Conservation (phyloP, 2,888 invertebrate genomes). For the Pyrocoelia pectoralis region DNA sequence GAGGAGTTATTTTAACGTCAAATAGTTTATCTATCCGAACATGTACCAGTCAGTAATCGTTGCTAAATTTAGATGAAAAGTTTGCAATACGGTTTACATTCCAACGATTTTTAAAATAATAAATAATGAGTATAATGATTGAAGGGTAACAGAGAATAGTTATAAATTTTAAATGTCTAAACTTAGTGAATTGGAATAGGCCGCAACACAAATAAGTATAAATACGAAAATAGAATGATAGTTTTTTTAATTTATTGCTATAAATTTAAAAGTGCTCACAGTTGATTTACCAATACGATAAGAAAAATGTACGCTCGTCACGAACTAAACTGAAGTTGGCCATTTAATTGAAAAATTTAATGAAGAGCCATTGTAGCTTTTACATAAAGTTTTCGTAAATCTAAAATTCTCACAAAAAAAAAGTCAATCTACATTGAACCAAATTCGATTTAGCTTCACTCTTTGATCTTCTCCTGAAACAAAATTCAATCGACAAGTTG, state of each 20-base stretch:
- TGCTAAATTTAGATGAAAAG: constrained; percentile 1
- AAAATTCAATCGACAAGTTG: constrained; percentile 26
- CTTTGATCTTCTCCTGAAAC: constrained; percentile 31
- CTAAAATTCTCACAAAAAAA: constrained; percentile 22
- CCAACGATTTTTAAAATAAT: constrained; percentile 14
- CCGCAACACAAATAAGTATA: constrained; percentile 25
- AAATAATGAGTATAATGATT: constrained; percentile 11
- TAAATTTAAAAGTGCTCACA: background rate
- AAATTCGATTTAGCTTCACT: constrained; percentile 25
- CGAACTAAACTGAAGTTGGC: background rate
- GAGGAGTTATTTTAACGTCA: constrained; percentile 10
- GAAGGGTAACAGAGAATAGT: constrained; percentile 13
- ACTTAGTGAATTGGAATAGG: constrained; percentile 29
- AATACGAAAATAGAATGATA: constrained; percentile 26
- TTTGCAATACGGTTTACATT: constrained; percentile 7
- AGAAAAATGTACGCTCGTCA: background rate
- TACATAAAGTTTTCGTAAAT: background rate
- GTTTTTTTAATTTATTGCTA: background rate
- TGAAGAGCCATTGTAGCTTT: too few species aligned
- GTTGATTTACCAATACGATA: background rate
- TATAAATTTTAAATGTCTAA: constrained; percentile 21
- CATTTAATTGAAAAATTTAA: too few species aligned
- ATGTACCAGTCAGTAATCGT: background rate
- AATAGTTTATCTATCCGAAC: background rate
- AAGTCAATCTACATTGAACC: constrained; percentile 32